These are phyloP conservation scores for Ophioninae sp. DNA, from an alignment of 2,888 invertebrate genomes.

Conservation along the genomic window DNA sequence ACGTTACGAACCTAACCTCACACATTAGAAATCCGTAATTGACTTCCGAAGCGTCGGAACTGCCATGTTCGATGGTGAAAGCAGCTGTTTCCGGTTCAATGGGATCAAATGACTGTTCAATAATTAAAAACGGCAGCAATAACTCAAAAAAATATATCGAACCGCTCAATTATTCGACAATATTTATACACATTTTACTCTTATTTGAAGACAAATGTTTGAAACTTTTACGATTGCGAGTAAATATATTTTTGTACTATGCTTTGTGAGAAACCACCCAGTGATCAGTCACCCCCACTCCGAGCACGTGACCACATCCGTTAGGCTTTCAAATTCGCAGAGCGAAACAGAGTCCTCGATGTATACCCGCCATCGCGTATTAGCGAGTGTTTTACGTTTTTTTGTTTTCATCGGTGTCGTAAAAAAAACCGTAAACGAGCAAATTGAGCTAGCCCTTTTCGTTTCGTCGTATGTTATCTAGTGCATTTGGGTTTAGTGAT, in stretches of 20 bases:
- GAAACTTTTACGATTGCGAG: neutral
- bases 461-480: constrained; percentile 13
- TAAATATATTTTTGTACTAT: neutral
- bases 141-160: neutral
- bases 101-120: constrained; percentile 11
- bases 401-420: constrained; percentile 16
- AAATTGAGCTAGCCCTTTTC: constrained; percentile 29
- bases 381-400: constrained; percentile 32
- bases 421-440: constrained; percentile 15
- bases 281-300: constrained; percentile 63
- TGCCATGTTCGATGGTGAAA: constrained; percentile 60
- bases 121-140: neutral
- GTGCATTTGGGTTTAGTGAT: constrained; percentile 65
- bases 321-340: constrained; percentile 73
- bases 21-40: constrained; percentile 3
- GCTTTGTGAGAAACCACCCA: constrained; percentile 55
- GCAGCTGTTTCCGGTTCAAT: constrained; percentile 50
- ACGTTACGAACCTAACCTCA: constrained; percentile 63
- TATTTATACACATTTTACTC: neutral
- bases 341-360: constrained; percentile 60
- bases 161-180: neutral
- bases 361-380: constrained; percentile 57
- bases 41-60: neutral
- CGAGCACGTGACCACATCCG: constrained; percentile 69
- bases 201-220: neutral